Percentiles rank a stretch among this genome's conserved stretches.
Evolutionary conservation across 2,797 vertebrate genomes (phyloP).

Genomic region (Spinibarbus caldwelli): DNA sequence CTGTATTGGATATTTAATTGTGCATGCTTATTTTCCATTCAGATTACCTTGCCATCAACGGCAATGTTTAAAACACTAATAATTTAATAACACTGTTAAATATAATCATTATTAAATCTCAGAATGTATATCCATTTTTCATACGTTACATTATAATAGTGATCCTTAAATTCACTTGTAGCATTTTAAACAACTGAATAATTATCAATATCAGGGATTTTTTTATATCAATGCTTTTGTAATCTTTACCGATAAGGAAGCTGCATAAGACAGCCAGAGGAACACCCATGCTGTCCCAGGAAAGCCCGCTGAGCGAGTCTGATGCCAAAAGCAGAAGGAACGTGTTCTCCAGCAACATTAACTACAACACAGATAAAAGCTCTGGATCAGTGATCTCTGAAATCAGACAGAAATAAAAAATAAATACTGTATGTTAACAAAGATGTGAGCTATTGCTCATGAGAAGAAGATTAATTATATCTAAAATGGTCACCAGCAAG

Average conservation of each 20-base stretch:
- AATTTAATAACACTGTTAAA: no score
- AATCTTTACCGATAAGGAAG: constrained; percentile 82
- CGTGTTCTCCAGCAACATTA: constrained; percentile 84
- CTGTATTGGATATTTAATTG: no score
- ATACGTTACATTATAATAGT: background rate
- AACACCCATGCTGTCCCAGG: constrained; percentile 78
- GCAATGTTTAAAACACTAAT: no score
- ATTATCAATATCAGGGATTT: background rate
- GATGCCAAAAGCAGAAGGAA: constrained; percentile 84
- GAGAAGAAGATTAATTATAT: no score
- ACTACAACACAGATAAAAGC: constrained; percentile 66
- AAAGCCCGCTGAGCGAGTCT: constrained; percentile 77
- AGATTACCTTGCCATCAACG: no score
- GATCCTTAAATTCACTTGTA: background rate
- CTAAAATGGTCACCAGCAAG: no score
- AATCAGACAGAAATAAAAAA: background rate
- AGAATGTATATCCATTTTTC: no score
- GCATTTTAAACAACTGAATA: background rate
- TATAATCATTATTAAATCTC: no score
- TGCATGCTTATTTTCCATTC: no score
- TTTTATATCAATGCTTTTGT: constrained; percentile 3
- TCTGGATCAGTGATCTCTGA: background rate
- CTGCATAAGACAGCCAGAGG: constrained; percentile 77
- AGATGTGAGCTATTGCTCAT: background rate
- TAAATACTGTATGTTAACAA: background rate